phyloP scores from a whole-genome alignment of 2,888 invertebrate genomes.

The Hartigia nigra region DNA sequence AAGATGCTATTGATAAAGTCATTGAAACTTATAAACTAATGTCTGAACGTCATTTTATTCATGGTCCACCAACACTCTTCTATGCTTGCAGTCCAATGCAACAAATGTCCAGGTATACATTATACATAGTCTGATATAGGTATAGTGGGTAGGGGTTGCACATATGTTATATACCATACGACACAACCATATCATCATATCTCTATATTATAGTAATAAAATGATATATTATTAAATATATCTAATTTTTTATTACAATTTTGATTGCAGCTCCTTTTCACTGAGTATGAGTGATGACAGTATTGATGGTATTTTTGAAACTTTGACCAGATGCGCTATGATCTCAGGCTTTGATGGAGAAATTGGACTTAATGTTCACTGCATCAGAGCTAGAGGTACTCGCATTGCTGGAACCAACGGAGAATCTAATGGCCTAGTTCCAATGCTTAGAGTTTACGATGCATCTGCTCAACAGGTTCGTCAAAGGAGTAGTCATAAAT shows the following conservation, averaged over 20 bases:
- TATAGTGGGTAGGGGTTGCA: neutral
- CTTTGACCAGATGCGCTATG: slow-evolving; percentile 90
- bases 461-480: slow-evolving; percentile 97
- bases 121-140: neutral
- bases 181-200: neutral
- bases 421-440: slow-evolving; percentile 93
- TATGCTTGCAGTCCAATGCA: slow-evolving; percentile 92
- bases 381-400: slow-evolving; percentile 91
- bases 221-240: neutral
- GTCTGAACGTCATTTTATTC: slow-evolving; percentile 96
- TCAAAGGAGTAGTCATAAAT: slow-evolving; percentile 97
- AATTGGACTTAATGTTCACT: slow-evolving; percentile 96
- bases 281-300: slow-evolving; percentile 95
- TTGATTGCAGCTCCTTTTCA: slow-evolving; percentile 83
- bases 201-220: neutral
- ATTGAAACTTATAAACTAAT: slow-evolving; percentile 96
- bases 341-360: slow-evolving; percentile 98
- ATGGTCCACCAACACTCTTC: slow-evolving; percentile 97
- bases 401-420: slow-evolving; percentile 96
- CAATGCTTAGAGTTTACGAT: slow-evolving; percentile 95
- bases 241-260: neutral
- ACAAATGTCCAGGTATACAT: slow-evolving; percentile 82
- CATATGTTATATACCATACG: neutral
- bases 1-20: slow-evolving; percentile 89
- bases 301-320: slow-evolving; percentile 94